phyloP scores from a whole-genome alignment of 2,888 invertebrate species.

The Drosophila demipolita region DNA sequence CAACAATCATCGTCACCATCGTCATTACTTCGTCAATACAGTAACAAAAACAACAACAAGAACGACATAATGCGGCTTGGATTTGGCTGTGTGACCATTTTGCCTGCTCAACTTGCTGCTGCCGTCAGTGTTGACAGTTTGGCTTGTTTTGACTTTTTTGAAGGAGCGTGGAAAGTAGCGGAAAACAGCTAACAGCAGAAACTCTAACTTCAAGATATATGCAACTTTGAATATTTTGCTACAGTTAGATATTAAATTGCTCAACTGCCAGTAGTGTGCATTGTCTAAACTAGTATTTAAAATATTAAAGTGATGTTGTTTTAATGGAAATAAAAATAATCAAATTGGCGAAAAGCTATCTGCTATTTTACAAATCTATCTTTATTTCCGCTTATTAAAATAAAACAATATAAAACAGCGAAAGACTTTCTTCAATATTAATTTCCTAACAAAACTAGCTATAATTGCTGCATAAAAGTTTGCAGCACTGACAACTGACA shows the following conservation, averaged over 20 bases:
- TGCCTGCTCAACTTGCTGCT: conserved; percentile 54
- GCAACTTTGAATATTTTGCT: not conserved
- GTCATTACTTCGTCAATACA: conserved; percentile 74
- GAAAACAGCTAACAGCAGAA: not conserved
- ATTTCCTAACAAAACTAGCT: not conserved
- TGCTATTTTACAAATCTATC: not conserved
- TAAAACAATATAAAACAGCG: not conserved
- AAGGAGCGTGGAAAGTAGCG: not conserved
- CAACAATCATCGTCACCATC: conserved; percentile 78
- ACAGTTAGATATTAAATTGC: not conserved
- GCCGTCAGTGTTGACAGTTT: not conserved
- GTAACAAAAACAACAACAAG: conserved; percentile 39
- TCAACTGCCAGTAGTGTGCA: not conserved
- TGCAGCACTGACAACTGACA: conserved; percentile 8
- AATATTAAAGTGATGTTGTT: not conserved
- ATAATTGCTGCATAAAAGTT: conserved; percentile 8
- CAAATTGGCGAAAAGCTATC: not conserved
- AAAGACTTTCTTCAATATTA: not conserved
- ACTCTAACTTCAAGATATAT: not conserved
- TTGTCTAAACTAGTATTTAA: not conserved
- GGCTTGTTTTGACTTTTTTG: not conserved
- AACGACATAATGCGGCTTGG: conserved; percentile 52
- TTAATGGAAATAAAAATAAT: not conserved
- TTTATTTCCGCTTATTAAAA: not conserved
- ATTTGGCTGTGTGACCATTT: conserved; percentile 49